Evolutionary conservation across 2,113 vertebrate species (phyloP).

Genomic region (Bubo blakistoni): DNA sequence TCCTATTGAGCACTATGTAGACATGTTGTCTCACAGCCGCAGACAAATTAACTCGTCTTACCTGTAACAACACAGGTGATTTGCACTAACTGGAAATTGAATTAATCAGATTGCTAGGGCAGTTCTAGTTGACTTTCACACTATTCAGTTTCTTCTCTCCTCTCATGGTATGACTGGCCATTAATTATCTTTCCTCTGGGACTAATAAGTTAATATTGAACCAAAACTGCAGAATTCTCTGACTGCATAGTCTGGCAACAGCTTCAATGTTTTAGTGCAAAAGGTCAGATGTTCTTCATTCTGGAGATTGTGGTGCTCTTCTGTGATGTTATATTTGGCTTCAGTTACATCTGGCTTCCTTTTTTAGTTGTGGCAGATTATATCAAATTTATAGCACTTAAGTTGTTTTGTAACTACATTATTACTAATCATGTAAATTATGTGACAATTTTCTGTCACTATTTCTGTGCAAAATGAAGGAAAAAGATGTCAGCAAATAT

Average conservation of each 20-base stretch:
- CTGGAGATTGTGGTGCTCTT: neutral
- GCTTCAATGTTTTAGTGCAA: neutral
- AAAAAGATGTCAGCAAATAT: neutral
- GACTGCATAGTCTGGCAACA: neutral
- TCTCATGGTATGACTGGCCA: neutral
- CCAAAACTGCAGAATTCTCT: neutral
- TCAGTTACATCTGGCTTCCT: neutral
- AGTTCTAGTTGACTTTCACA: neutral
- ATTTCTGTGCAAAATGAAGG: neutral
- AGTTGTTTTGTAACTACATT: neutral
- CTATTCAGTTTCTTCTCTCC: neutral
- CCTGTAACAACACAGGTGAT: rapidly evolving
- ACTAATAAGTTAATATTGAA: neutral
- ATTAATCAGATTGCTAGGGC: neutral
- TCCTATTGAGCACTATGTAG: neutral
- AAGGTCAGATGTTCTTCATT: neutral
- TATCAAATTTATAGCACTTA: neutral
- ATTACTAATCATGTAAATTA: neutral
- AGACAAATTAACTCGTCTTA: neutral
- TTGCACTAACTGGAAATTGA: neutral
- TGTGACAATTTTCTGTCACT: neutral
- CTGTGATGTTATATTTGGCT: neutral
- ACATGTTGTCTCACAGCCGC: neutral
- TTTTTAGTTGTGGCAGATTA: neutral
- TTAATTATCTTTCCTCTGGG: neutral